A percentile compares a stretch with the other conserved stretches of the same genome.
These are phyloP conservation scores for Petrolisthes manimaculis DNA, from an alignment of 2,888 invertebrate species.

Conservation along the genomic window DNA sequence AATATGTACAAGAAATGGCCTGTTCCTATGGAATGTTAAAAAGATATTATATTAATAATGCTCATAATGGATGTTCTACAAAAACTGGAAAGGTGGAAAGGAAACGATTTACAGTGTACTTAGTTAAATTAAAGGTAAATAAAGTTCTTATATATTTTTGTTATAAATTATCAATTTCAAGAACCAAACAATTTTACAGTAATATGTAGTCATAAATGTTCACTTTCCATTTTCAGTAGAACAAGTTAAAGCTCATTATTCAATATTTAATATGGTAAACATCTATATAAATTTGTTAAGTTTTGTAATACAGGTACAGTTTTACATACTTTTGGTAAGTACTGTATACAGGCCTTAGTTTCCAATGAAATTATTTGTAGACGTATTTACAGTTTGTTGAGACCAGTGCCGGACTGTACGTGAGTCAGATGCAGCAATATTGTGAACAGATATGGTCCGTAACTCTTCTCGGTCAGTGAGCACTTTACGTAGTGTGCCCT, in stretches of 20 bases:
- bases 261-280: not conserved
- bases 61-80: too few relatives aligned
- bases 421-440: conserved; percentile 28
- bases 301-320: too few relatives aligned
- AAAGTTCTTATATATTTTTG: too few relatives aligned
- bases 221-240: not conserved
- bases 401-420: conserved; percentile 40
- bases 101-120: too few relatives aligned
- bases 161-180: too few relatives aligned
- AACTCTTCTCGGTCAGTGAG: conserved; percentile 49
- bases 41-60: not conserved
- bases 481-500: conserved; percentile 48
- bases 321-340: not conserved
- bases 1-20: not conserved
- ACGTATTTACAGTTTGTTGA: conserved; percentile 33
- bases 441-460: conserved; percentile 43
- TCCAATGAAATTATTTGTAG: conserved; percentile 50
- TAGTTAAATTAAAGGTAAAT: too few relatives aligned
- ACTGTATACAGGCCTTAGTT: conserved; percentile 28
- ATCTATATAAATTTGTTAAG: too few relatives aligned
- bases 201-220: too few relatives aligned
- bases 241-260: not conserved
- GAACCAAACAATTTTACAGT: too few relatives aligned
- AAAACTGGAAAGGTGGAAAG: too few relatives aligned
- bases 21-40: not conserved